Conservation (phyloP, 2,888 invertebrate species). For the Caenorhabditis sp. region DNA sequence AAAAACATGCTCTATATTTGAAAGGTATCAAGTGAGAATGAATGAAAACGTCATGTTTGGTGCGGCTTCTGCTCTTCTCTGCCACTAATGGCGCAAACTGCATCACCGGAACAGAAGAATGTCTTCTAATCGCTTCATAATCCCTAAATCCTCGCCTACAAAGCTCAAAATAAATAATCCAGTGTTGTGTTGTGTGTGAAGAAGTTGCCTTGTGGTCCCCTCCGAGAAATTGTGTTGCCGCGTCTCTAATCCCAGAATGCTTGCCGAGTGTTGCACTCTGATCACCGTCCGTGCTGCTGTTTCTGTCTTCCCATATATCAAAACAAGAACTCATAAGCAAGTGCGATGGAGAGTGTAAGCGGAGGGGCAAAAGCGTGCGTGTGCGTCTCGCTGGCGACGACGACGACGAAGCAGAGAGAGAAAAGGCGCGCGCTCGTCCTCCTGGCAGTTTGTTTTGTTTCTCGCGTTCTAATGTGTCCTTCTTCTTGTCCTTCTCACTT, state of each 20-base stretch:
- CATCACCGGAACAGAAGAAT: background rate
- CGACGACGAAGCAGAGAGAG: conserved; percentile 2
- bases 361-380: background rate
- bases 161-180: background rate
- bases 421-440: conserved; percentile 2
- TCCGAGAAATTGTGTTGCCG: background rate
- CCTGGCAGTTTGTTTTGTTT: conserved; percentile 13
- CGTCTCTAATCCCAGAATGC: background rate
- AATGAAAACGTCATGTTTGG: background rate
- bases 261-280: background rate
- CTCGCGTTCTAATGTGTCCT: conserved; percentile 12
- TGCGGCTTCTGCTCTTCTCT: background rate
- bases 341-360: conserved; percentile 3
- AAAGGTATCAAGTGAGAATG: too few relatives aligned
- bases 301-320: conserved; percentile 17
- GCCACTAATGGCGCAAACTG: background rate
- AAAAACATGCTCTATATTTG: too few relatives aligned
- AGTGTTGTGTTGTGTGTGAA: background rate
- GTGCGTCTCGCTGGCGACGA: conserved; percentile 7
- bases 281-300: background rate
- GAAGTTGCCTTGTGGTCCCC: background rate
- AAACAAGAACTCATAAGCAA: conserved; percentile 43
- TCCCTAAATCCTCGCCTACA: conserved; percentile 1
- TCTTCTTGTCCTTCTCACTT: conserved; percentile 7
- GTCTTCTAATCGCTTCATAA: background rate